These are phyloP conservation scores for Sarcophaga peregrina DNA, from an alignment of 1,140 invertebrate species.

Conservation along the genomic window DNA sequence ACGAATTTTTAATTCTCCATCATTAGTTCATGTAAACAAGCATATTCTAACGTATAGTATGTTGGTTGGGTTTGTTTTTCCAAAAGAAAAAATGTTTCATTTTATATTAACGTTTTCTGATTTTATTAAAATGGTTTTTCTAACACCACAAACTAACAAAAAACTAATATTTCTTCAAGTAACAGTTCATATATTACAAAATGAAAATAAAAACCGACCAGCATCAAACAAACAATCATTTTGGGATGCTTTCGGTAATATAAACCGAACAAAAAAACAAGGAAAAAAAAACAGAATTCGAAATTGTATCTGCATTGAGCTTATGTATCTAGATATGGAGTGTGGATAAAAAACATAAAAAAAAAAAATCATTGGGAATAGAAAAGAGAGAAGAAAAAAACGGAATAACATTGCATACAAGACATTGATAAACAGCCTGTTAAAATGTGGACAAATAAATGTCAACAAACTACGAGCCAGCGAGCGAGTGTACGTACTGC, in stretches of 20 bases:
- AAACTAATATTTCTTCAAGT: neutral
- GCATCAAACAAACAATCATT: slow-evolving; percentile 14
- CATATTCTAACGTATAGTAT: neutral
- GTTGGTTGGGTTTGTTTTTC: too few relatives aligned
- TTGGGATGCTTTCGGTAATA: neutral
- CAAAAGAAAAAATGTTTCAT: too few relatives aligned
- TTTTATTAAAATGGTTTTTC: slow-evolving; percentile 14
- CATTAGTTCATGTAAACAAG: neutral
- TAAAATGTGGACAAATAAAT: slow-evolving; percentile 42
- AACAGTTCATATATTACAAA: slow-evolving; percentile 18
- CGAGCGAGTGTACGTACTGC: neutral
- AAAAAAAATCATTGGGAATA: too few relatives aligned
- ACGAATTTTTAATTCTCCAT: neutral
- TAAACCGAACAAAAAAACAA: neutral
- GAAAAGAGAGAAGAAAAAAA: too few relatives aligned
- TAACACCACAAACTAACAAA: neutral
- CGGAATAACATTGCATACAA: neutral
- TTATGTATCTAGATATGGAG: slow-evolving; percentile 15
- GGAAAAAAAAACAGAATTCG: neutral
- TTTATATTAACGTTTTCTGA: too few relatives aligned
- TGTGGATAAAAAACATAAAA: neutral
- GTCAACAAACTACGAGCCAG: slow-evolving; percentile 24
- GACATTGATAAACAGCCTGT: slow-evolving; percentile 40
- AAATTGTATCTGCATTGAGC: neutral
- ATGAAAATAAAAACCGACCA: slow-evolving; percentile 13